Evolutionary conservation across 2,797 vertebrate genomes (phyloP), one percentile per base, ranked within the genome.

Genomic region (Leucoraja ocellata): DNA sequence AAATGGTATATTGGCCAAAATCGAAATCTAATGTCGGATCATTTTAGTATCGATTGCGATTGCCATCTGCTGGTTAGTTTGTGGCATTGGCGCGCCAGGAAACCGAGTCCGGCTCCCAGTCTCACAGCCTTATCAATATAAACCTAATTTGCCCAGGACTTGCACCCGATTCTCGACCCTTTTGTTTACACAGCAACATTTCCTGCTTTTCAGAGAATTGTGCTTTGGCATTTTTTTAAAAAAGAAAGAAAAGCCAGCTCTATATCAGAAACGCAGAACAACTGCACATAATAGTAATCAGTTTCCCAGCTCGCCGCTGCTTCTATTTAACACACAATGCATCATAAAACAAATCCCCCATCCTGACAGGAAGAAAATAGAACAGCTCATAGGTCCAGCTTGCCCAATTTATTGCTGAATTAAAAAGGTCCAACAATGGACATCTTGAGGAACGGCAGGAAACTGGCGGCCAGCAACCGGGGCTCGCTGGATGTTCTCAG

Each of bases 321-420:
- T 98, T 98, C 97, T 98, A 98, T 98, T 99, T 99, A 98, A 98
- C 98, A 98, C 98, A 98, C 98, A 98, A 99, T 99, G 98, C 98
- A 98, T 98, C 98, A 99, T 98, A 98, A 98, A 98, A 98, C 97
- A 98, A 98, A 99, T 98, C 98, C 97, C 97, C 99, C 98, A 98
- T 98, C 97, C 97, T 99, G 98, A 98, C 98, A 99, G 98, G 97
- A 97, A 98, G 98, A 99, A 99, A 99, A 99, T 99, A 98, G 98
- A 98, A 97, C 97, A 97, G 98, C 98, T 98, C 98, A 98, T 98
- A 97, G 97, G 97, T 97, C 96, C 96, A 98, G 97, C 97, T 96
- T 97, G 97, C 97, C 98, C 98, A 98, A 99, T 98, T 99, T 99
- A 98, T 98, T 97, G 97, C 97, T 98, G 98, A 99, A 98, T 98